Evolutionary conservation across 2,113 vertebrate species (phyloP).

Genomic region (Cyprinodon brontotheroides): DNA sequence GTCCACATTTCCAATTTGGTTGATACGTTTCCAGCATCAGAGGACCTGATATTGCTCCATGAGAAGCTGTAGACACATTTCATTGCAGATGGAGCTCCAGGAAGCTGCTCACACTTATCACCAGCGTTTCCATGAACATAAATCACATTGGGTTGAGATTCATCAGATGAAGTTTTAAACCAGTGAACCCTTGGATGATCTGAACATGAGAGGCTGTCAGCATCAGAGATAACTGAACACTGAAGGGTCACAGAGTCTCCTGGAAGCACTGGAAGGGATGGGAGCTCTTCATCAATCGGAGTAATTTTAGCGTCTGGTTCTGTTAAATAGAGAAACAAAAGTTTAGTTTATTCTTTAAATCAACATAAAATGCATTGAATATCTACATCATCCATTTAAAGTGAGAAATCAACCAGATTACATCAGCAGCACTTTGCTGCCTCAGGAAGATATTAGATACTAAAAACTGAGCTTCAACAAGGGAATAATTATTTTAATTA

Average conservation of each 20-base stretch:
- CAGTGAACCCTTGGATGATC: constrained; percentile 32
- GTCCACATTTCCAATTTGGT: too few relatives aligned
- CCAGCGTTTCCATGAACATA: neutral
- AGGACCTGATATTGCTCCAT: neutral
- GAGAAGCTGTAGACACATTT: constrained; percentile 26
- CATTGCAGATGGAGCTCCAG: neutral
- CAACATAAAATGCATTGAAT: too few relatives aligned
- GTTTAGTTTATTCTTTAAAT: neutral
- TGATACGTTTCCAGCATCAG: constrained; percentile 18
- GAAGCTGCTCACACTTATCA: neutral
- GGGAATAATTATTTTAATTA: constrained; percentile 16
- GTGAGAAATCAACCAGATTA: fast-evolving
- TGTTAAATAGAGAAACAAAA: neutral
- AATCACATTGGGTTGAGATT: constrained; percentile 6
- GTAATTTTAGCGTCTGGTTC: neutral
- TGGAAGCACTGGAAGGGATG: neutral
- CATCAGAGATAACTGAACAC: constrained; percentile 25
- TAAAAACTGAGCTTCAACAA: neutral
- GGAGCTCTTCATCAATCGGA: neutral
- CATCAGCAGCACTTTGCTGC: neutral
- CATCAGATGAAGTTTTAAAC: constrained; percentile 16
- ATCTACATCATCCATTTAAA: too few relatives aligned
- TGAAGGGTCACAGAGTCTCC: constrained; percentile 37
- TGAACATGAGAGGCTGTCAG: constrained; percentile 6
- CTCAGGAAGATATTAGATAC: neutral